These are phyloP conservation scores for Cosmorhoe ocellata DNA, from an alignment of 2,888 invertebrate species.

Conservation along the genomic window DNA sequence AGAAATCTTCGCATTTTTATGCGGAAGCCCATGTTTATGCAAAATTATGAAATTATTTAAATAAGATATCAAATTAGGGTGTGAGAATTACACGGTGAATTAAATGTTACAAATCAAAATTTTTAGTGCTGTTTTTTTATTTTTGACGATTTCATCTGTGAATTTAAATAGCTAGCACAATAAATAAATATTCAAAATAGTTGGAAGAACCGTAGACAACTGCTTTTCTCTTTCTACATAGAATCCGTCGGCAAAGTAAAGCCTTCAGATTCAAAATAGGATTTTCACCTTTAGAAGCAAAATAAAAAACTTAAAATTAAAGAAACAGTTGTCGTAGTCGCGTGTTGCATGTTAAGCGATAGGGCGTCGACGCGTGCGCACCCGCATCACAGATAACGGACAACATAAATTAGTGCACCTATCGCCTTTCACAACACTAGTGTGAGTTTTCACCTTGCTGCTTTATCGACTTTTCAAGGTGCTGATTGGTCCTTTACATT, in stretches of 20 bases:
- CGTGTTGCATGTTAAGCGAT: conserved; percentile 69
- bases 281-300: conserved; percentile 15
- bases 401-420: conserved; percentile 74
- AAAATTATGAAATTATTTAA: conserved; percentile 57
- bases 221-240: too few species aligned
- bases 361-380: conserved; percentile 58
- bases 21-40: conserved; percentile 78
- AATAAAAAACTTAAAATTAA: conserved; percentile 34
- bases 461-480: conserved; percentile 48
- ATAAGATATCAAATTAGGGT: conserved; percentile 53
- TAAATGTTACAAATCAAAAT: conserved; percentile 12
- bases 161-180: too few species aligned
- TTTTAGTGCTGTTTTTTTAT: neutral
- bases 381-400: conserved; percentile 78
- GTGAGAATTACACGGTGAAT: conserved; percentile 27
- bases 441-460: conserved; percentile 74
- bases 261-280: conserved; percentile 8
- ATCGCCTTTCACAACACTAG: conserved; percentile 72
- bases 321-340: conserved; percentile 60
- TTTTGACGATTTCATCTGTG: neutral
- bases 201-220: too few species aligned
- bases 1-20: conserved; percentile 50
- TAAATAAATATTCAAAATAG: too few species aligned
- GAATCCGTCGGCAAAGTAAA: too few species aligned
- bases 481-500: conserved; percentile 28